Percentiles rank a stretch among this genome's conserved stretches.
Evolutionary conservation across 2,113 vertebrate species (phyloP).

Genomic region (Tachycineta bicolor): DNA sequence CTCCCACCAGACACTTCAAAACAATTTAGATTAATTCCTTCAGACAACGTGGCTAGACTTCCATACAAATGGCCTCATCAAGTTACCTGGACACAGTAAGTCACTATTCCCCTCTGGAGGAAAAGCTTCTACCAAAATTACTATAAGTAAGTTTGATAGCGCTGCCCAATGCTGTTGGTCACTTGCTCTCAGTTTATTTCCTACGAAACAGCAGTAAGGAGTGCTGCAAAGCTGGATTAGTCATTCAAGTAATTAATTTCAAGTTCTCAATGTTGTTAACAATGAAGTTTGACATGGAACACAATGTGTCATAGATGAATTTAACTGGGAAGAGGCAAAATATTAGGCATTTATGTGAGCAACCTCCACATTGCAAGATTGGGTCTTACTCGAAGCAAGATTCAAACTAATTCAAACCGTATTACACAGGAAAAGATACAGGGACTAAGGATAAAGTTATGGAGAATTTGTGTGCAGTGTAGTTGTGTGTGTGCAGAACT

Average conservation of each 20-base stretch:
- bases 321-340: neutral
- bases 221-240: neutral
- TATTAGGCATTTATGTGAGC: neutral
- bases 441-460: neutral
- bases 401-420: neutral
- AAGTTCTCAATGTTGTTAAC: neutral
- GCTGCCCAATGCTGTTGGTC: fast-evolving
- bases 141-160: neutral
- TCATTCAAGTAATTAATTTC: neutral
- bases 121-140: neutral
- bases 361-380: neutral
- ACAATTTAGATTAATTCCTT: neutral
- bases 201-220: neutral
- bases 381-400: neutral
- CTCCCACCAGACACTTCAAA: neutral
- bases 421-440: neutral
- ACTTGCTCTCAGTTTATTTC: neutral
- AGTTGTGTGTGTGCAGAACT: neutral
- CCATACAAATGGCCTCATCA: neutral
- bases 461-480: neutral
- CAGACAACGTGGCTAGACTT: neutral
- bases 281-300: neutral
- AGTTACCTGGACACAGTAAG: neutral
- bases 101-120: neutral
- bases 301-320: neutral